Base-by-base conservation (phyloP, 30 jellyfish, hydroid and myxozoan species). In the Mastigias papua region DNA sequence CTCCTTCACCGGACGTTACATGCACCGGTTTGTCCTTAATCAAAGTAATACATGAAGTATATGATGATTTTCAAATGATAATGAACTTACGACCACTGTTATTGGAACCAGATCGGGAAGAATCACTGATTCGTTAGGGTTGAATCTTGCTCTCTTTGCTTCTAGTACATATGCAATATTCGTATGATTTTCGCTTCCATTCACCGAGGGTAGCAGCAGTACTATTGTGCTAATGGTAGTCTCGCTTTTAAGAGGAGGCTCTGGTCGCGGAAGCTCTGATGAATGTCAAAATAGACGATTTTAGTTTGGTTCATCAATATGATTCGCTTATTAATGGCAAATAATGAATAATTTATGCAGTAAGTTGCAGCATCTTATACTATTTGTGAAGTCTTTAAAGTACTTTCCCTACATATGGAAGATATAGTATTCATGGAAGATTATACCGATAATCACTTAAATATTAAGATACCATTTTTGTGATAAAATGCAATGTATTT, bases 71-170 rank as follows among this genome's bases (percentile, higher is more conserved):
- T 46, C 60, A 46, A 46, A 46, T 8, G 60, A 46, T 46, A 46
- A 16, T 6, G 60, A 46, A 58, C 70, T 58, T 58, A 58, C 70
- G 25, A 58, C 21, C 4, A 58, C 6, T 11, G 10, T n/a, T 8
- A 58, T 5, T 58, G 70, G 70, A 17, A 58, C 29, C 70, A 58
- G 70, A n/a, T 58, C 70, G 21, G 70, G 70, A 28, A 58, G 70
- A 28, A 58, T 58, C 70, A 58, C 70, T 20, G 70, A 58, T 4
- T 58, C 70, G 3, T 58, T 58, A 4, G 25, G 25, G 3, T 58
- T 9, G 25, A n/a, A 8, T 11, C 7, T 58, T 5, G 8, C 26
- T n/a, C 70, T 58, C 26, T 20, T 58, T 20, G 26, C 4, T 58
- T 58, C 29, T 20, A 58, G 21, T 23, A 58, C 26, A n/a, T 58